Evolutionary conservation across 2,888 invertebrate species (phyloP).

Genomic region (Salpingus planirostris): DNA sequence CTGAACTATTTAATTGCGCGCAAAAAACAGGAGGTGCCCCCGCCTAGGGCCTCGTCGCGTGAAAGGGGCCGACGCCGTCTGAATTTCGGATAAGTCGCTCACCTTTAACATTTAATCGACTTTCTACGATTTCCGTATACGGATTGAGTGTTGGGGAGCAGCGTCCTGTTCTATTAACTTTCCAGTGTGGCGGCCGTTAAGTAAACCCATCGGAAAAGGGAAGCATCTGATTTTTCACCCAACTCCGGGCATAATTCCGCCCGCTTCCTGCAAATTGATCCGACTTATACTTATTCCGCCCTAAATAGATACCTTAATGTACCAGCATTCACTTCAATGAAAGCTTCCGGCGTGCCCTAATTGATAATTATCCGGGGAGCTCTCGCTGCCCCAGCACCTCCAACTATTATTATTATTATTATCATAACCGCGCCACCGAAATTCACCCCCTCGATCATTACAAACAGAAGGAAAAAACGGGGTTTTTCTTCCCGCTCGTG

Average conservation of each 20-base stretch:
- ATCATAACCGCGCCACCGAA: no score
- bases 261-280: constrained; percentile 16
- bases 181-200: constrained; percentile 20
- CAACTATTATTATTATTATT: no score
- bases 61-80: no score
- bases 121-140: constrained; percentile 24
- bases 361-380: constrained; percentile 7
- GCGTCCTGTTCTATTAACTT: constrained; percentile 25
- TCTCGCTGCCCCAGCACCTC: no score
- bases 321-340: constrained; percentile 2
- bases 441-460: no score
- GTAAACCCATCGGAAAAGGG: constrained; percentile 21
- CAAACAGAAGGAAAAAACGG: no score
- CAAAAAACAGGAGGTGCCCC: no score
- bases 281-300: constrained; percentile 7
- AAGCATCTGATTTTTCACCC: constrained; percentile 17
- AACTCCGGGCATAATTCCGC: constrained; percentile 19
- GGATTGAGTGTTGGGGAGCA: constrained; percentile 20
- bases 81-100: constrained; percentile 19
- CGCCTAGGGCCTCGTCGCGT: no score
- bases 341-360: constrained; percentile 6
- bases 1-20: no score
- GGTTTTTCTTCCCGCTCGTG: no score
- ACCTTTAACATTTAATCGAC: constrained; percentile 29
- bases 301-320: constrained; percentile 8